Base-by-base conservation (phyloP, 2,797 vertebrate species). In the Bucorvus abyssinicus region DNA sequence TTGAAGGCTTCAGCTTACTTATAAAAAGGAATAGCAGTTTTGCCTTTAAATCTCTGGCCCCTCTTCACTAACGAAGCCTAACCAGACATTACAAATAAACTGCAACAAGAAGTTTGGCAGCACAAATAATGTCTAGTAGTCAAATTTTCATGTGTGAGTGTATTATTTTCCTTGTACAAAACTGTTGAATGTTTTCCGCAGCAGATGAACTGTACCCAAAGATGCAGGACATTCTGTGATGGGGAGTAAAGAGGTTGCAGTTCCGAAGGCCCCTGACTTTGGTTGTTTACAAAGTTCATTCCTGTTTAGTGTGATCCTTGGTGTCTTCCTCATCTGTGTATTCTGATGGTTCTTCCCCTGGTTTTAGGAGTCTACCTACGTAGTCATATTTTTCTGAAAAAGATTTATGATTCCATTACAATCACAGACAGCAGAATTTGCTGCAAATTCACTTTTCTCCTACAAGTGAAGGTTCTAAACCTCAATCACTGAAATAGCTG, bases 291-390 rank as follows among this genome's bases (percentile, higher is more conserved):
- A 97, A 97, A 98, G 98, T 98, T 99, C 98, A 99, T 96, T 99
- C 99, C 97, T 99, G 99, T 97, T 99, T 99, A 97, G 98, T 98
- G 97, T 99, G 99, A 98, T 99, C 99, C 98, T 99, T 99, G 97
- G 99, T 98, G 98, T 99, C 99, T 98, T 99, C 99, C 97, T 99
- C 99, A 93, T 99, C 99, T 81, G 99, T 99, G 97, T 99, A 99
- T 97, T 99, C 99, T 69, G 99, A 99, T 5, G 99, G 99, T 97
- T 99, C 99, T 89, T 99, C 99, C 50, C 99, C 99, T 14, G 99
- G 99, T 97, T 99, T 99, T 98, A 99, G 98, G 97, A 99, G 98
- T 98, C 99, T 98, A 90, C 99, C 99, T 19, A 99, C 99, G 63
- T 99, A 99, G 94, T 99, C 99, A 45, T 99, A 99, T 96, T 99